A percentile compares a stretch with the other conserved stretches of the same genome.
These are phyloP conservation scores for Orthonychiurus folsomi DNA, from an alignment of 2,888 invertebrate genomes.

Conservation along the genomic window DNA sequence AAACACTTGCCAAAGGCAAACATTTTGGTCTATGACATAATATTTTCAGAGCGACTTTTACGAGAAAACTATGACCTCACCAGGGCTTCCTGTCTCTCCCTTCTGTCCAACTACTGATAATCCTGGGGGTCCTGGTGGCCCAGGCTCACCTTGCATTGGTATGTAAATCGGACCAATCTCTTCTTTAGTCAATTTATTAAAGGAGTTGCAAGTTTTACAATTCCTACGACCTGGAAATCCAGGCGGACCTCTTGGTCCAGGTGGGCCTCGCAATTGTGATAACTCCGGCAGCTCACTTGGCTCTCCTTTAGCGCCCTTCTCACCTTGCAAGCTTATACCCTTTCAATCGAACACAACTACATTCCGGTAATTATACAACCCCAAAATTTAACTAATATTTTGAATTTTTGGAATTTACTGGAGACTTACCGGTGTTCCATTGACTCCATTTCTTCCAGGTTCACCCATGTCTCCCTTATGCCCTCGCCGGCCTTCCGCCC, in stretches of 20 bases:
- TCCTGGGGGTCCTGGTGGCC: slow-evolving; percentile 12
- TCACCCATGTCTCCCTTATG: slow-evolving; percentile 12
- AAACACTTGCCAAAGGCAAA: no score
- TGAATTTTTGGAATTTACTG: not conserved
- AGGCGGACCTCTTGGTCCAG: slow-evolving; percentile 15
- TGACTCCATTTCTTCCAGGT: not conserved
- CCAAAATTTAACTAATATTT: not conserved
- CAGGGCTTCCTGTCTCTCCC: slow-evolving; percentile 17
- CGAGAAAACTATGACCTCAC: no score
- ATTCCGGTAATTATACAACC: not conserved
- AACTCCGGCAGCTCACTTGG: slow-evolving; percentile 8
- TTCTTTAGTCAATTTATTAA: not conserved
- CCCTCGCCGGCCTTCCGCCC: slow-evolving; percentile 22
- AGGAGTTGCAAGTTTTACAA: not conserved
- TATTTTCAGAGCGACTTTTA: no score
- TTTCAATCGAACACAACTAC: not conserved
- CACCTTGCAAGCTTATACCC: slow-evolving; percentile 15
- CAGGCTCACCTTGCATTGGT: slow-evolving; percentile 11
- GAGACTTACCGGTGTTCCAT: not conserved
- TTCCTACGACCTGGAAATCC: not conserved
- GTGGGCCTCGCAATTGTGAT: slow-evolving; percentile 7
- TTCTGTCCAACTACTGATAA: slow-evolving; percentile 13
- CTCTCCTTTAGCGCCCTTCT: slow-evolving; percentile 15
- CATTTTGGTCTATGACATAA: no score
- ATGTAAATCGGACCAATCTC: slow-evolving; percentile 4